phyloP scores from a whole-genome alignment of 2,797 vertebrate genomes.

The Sarcoramphus papa region DNA sequence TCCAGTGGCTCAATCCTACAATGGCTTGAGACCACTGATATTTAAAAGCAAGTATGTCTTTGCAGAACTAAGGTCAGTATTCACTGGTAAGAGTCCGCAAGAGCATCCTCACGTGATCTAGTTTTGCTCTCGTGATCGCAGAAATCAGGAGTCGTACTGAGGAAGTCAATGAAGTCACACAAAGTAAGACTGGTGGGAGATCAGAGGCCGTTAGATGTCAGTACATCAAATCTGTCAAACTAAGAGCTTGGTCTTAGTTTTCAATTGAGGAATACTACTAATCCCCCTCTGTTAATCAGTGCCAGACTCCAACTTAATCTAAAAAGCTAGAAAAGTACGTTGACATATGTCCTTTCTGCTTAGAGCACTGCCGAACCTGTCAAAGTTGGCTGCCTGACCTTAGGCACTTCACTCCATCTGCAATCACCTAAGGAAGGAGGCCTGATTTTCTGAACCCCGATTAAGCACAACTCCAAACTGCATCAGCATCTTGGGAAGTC shows the following conservation, averaged over 20 bases:
- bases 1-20: neutral
- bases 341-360: neutral
- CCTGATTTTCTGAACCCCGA: neutral
- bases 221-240: neutral
- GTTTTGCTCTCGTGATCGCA: neutral
- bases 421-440: neutral
- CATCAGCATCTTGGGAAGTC: neutral
- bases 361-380: neutral
- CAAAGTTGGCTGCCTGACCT: neutral
- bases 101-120: neutral
- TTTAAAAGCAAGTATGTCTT: neutral
- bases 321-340: neutral
- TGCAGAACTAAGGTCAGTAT: neutral
- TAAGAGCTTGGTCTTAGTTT: neutral
- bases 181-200: neutral
- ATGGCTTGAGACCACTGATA: neutral
- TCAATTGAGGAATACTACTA: neutral
- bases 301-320: neutral
- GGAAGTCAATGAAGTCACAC: neutral
- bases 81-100: neutral
- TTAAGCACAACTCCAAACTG: neutral
- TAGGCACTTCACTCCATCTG: neutral
- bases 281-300: neutral
- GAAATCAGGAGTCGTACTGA: neutral
- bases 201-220: neutral